Conservation (phyloP, 2,888 invertebrate genomes). For the Serripes groenlandicus region DNA sequence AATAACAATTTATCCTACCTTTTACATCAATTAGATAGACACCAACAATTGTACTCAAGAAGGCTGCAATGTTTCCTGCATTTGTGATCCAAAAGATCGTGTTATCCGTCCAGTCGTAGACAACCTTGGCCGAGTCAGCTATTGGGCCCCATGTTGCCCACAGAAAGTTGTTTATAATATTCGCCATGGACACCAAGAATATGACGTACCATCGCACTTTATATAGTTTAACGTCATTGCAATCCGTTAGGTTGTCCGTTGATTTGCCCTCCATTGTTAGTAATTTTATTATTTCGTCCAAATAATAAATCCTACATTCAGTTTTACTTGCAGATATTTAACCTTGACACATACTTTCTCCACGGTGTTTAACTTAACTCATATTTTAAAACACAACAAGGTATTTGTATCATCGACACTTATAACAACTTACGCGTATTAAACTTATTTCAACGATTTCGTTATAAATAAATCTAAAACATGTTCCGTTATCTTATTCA, state of each 20-base stretch:
- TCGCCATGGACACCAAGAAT: constrained; percentile 34
- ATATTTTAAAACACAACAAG: too few species aligned
- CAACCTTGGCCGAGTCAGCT: constrained; percentile 46
- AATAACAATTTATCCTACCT: too few species aligned
- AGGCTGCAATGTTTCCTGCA: constrained; percentile 46
- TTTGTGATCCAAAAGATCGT: constrained; percentile 56
- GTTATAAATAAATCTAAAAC: too few species aligned
- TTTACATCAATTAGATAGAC: constrained; percentile 46
- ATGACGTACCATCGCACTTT: constrained; percentile 54
- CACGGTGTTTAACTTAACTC: too few species aligned
- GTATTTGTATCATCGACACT: too few species aligned
- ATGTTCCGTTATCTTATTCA: too few species aligned
- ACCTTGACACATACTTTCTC: too few species aligned
- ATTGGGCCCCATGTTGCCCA: constrained; percentile 65
- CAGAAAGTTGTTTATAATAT: constrained; percentile 44
- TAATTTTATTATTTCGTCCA: too few species aligned
- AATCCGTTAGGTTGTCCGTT: neutral
- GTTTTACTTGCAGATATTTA: too few species aligned
- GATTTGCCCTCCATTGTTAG: neutral
- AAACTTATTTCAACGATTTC: too few species aligned
- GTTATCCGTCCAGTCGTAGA: constrained; percentile 53
- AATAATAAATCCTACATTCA: too few species aligned
- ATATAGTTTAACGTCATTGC: neutral
- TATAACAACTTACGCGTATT: too few species aligned
- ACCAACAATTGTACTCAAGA: constrained; percentile 32